Base-by-base conservation (phyloP, 2,113 vertebrate species). In the Alces alces region DNA sequence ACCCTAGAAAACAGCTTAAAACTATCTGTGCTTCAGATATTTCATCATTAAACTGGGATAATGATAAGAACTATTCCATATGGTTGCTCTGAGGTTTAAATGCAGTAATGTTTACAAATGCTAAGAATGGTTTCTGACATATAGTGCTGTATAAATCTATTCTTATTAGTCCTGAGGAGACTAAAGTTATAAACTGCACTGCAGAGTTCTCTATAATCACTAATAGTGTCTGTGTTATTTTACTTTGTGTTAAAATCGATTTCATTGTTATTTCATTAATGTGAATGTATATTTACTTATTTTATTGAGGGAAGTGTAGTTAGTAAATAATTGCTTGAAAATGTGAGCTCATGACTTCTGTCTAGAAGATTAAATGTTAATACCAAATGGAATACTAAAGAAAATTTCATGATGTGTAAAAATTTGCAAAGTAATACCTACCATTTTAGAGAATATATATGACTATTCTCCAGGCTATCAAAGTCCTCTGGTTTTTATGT, bases 401-500 rank as follows among this genome's bases (percentile, higher is more conserved):
- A 96, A 61, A 70, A 78, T 54, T 76, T 91, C 13, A 61, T 17
- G 5, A 27, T 50, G 1, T 70, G 27, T 76, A 86, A 95, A 85
- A 92, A 23, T 86, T 92, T 91, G 9, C 55, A 2, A 52, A 64
- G 19, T 57, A 92, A 17, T 76, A 85, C 13, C 55, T 89, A 36
- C 6, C 25, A 76, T 87, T 97, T 96, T 85, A 87, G 73, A 95
- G 28, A 78, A 47, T 85, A 64, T 73, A 87, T 50, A 54, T 93
- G n/a, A 30, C 60, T n/a, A 70, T 39, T 55, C 43, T 96, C 45
- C 78, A 93, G 36, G 82, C 66, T 94, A 11, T 82, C 70, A 54
- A 91, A 95, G 36, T 94, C 76, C 25, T 36, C 30, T 60, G 83
- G 28, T 54, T 97, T 97, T 97, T 95, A 86, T 43, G 1, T 95